Base-by-base conservation (phyloP, 2,888 invertebrate genomes). In the Chymomyza procnemis region DNA sequence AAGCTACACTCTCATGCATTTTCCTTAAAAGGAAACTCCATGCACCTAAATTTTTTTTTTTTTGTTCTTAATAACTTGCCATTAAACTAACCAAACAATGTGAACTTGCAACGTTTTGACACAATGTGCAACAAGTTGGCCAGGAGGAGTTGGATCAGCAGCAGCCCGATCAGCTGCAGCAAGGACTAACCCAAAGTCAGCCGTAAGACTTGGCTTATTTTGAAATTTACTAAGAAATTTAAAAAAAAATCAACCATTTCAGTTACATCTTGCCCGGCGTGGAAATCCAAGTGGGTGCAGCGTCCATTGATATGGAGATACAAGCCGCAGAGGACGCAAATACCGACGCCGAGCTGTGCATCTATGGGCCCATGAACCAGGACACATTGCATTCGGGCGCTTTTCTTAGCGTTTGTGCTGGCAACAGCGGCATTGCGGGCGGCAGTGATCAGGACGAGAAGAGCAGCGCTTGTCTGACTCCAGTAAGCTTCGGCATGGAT, bases 131-230 rank as follows among this genome's bases (percentile, higher is more conserved):
- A 66, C 58, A 85, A 83, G 96, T 96, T 73, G 97, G 96, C 96
- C 96, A 96, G 89, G 96, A 95, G 89, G 96, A 95, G 3, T 96
- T 97, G 5, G 96, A 96, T 0, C 59, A 97, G 96, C 65, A 91
- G 93, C 48, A 9, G 34, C 34, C 34, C 2, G 34, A 41, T 9
- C 34, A 41, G 34, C 34, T 93, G 93, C 63, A 93, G 93, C 67
- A 9, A 92, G 93, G 61, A 94, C 93, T 26, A 96, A 97, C 0
- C 97, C 97, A 0, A 97, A 97, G 1, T 97, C 97, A 34, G 94
- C 94, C 80, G 94, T 86, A 21, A 93, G 93, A 14, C 93, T 94
- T 88, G 90, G 93, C 81, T 14, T 14, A 50, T 14, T n/a, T 50
- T 18, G 4, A 50, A 50, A 50, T 16, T 18, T 18, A 8, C 14